Base-by-base conservation (phyloP, 2,888 invertebrate genomes). In the Erynnis tages region DNA sequence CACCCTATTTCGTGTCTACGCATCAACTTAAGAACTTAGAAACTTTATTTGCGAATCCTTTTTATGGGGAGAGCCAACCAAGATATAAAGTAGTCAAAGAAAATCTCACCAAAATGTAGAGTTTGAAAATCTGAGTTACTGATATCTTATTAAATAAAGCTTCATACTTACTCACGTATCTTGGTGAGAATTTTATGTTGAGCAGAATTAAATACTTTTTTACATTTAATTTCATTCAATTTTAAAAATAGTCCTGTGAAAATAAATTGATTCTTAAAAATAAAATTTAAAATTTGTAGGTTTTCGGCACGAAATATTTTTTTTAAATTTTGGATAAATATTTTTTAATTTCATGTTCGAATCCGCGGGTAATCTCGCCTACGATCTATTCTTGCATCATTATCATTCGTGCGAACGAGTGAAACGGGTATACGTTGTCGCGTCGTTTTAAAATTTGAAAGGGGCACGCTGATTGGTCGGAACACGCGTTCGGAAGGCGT, bases 401-500 rank as follows among this genome's bases (percentile, higher is more conserved):
- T 55, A 29, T 29, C 30, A 34, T 54, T 50, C 47, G 45, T 50
- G 34, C 46, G 82, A 65, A 74, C 61, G 82, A 87, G 69, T 70
- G 79, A 69, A 82, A 85, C 79, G 63, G 74, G 67, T 72, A 77
- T 78, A 82, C 64, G 69, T 65, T 63, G 63, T 70, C 60, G 68
- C 59, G 68, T 65, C 73, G 79, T 77, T 81, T 79, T 71, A 73
- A 80, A 79, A 73, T 78, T 73, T 66, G 71, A 79, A 77, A 69
- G 70, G 53, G 54, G 67, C 54, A 50, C 56, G 70, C 63, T 72
- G 82, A 91, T 91, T 91, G 91, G 91, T 66, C 76, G 82, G 70
- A 72, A 65, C 76, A 63, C 66, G 73, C 71, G 74, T 60, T 53
- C 56, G 61, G 73, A 69, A 79, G 87, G 86, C 85, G 86, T 81